These are phyloP conservation scores for Zygaena filipendulae DNA, from an alignment of 2,888 invertebrate species.

Conservation along the genomic window DNA sequence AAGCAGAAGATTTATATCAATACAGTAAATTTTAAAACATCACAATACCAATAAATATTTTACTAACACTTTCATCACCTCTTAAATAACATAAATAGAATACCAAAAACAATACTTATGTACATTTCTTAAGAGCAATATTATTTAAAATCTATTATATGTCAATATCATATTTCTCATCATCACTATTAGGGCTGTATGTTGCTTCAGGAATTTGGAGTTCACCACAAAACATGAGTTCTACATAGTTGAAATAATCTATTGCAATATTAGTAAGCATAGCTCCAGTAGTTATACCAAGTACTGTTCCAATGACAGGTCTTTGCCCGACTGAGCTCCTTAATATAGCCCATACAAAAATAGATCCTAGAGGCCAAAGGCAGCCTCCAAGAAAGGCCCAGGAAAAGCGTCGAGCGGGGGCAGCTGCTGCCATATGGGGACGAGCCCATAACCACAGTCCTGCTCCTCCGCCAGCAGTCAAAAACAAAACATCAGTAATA, in stretches of 20 bases:
- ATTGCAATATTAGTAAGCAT: conserved; percentile 72
- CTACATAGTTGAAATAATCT: conserved; percentile 73
- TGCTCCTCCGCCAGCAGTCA: conserved; percentile 83
- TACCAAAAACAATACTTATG: no score
- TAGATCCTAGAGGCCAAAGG: conserved; percentile 90
- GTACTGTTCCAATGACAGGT: conserved; percentile 71
- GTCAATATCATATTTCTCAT: conserved; percentile 65
- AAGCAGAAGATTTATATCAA: no score
- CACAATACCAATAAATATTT: no score
- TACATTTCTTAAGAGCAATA: no score
- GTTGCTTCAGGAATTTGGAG: conserved; percentile 54
- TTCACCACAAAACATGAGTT: conserved; percentile 66
- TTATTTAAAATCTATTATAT: conserved; percentile 25
- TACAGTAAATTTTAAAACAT: no score
- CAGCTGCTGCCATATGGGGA: conserved; percentile 77
- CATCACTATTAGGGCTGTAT: conserved; percentile 60
- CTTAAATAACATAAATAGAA: no score
- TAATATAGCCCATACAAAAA: conserved; percentile 88
- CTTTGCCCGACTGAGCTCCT: conserved; percentile 81
- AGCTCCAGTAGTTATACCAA: conserved; percentile 77
- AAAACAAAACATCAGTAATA: conserved; percentile 82
- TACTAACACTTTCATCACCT: no score
- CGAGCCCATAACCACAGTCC: conserved; percentile 86
- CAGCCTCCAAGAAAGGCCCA: conserved; percentile 83
- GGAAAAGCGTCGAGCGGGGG: conserved; percentile 69